These are phyloP conservation scores for Bombyx huttoni DNA, from an alignment of 2,888 invertebrate genomes.

Conservation along the genomic window DNA sequence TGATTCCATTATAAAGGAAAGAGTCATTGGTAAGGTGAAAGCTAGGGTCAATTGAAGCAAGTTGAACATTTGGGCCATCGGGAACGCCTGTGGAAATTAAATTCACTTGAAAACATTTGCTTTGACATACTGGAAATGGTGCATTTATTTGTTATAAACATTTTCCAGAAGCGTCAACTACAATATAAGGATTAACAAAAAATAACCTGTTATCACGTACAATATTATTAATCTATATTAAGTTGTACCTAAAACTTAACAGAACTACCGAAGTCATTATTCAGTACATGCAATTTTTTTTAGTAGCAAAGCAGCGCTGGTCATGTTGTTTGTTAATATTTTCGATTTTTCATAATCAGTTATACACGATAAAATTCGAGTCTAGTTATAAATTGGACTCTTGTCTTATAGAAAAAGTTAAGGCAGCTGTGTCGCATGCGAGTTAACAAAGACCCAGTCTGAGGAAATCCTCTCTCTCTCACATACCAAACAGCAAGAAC, in stretches of 20 bases:
- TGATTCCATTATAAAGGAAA: slow-evolving; percentile 71
- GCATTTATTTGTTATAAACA: background rate
- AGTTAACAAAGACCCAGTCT: slow-evolving; percentile 5
- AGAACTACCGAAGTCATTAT: too few species aligned
- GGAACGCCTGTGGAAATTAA: slow-evolving; percentile 73
- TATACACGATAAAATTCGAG: slow-evolving; percentile 10
- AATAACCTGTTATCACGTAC: too few species aligned
- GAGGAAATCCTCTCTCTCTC: slow-evolving; percentile 23
- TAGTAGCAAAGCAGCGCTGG: background rate
- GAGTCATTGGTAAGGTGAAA: slow-evolving; percentile 64
- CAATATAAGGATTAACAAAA: background rate
- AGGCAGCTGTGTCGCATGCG: slow-evolving; percentile 11
- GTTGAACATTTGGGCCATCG: slow-evolving; percentile 82
- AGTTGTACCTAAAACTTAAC: too few species aligned
- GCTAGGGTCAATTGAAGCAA: slow-evolving; percentile 76
- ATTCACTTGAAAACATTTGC: slow-evolving; percentile 1
- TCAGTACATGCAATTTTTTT: too few species aligned
- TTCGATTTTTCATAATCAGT: slow-evolving; percentile 1
- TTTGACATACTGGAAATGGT: background rate
- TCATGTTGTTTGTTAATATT: background rate
- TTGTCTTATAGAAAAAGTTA: slow-evolving; percentile 9
- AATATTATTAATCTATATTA: too few species aligned
- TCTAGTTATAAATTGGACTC: slow-evolving; percentile 31
- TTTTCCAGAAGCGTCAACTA: background rate
- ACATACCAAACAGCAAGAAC: slow-evolving; percentile 71